A percentile compares a stretch with the other conserved stretches of the same genome.
phyloP scores from a whole-genome alignment of 2,797 vertebrate species.

The Vireo griseus region DNA sequence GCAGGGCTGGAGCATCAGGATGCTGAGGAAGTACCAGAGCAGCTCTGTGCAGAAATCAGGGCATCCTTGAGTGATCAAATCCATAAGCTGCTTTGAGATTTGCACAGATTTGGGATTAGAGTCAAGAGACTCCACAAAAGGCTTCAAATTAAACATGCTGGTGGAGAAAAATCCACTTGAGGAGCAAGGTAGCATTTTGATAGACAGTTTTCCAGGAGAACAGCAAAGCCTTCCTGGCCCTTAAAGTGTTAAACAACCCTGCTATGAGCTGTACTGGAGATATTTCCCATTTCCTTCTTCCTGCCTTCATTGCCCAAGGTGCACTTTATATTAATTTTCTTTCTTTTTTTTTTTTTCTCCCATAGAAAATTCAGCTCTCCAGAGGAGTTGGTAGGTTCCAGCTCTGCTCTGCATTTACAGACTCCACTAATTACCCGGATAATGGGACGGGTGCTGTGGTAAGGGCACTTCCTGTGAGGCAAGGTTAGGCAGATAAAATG shows the following conservation, averaged over 20 bases:
- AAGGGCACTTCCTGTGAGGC: constrained; percentile 48
- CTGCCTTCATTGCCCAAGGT: background rate
- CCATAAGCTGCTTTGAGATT: background rate
- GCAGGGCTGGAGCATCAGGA: background rate
- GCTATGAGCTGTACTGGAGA: background rate
- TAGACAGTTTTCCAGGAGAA: background rate
- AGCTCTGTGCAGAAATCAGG: background rate
- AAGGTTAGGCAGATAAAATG: constrained; percentile 38
- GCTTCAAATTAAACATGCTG: background rate
- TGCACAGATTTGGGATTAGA: background rate
- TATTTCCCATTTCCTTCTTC: constrained; percentile 21
- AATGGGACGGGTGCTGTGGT: constrained; percentile 37
- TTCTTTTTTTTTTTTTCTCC: background rate
- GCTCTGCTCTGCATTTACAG: constrained; percentile 29
- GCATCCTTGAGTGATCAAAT: background rate
- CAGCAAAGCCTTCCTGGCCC: background rate
- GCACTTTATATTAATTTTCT: constrained; percentile 6
- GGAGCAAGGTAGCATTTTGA: background rate
- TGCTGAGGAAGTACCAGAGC: background rate
- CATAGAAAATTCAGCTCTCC: background rate
- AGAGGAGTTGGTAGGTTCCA: background rate
- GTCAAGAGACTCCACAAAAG: background rate
- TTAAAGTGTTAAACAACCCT: background rate
- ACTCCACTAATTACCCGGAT: constrained; percentile 17
- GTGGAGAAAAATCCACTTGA: background rate